Percentiles rank a stretch among this genome's conserved stretches.
Evolutionary conservation across 1,140 invertebrate species (phyloP).

Genomic region (Neodiprion lecontei): DNA sequence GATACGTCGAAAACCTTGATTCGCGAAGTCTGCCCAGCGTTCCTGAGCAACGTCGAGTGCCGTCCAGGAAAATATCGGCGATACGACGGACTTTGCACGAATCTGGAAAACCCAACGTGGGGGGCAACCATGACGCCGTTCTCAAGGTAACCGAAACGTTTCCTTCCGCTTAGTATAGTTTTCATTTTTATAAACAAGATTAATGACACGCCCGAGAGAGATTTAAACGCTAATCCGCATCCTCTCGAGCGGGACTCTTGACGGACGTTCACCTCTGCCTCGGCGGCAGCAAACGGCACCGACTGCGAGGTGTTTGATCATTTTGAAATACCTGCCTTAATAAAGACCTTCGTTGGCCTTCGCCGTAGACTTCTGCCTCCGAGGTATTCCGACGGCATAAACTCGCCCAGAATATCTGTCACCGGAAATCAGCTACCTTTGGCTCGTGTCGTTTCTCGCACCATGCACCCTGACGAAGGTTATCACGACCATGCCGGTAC

Average conservation of each 20-base stretch:
- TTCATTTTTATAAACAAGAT: no score
- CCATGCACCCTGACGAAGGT: constrained; percentile 90
- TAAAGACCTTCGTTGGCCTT: background rate
- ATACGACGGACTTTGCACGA: constrained; percentile 92
- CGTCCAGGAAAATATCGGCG: constrained; percentile 88
- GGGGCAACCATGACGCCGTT: constrained; percentile 86
- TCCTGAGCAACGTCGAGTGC: constrained; percentile 86
- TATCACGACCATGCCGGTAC: constrained; percentile 94
- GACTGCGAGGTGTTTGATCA: no score
- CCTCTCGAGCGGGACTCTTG: background rate
- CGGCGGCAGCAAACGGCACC: no score
- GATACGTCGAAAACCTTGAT: constrained; percentile 90
- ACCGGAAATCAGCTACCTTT: constrained; percentile 79
- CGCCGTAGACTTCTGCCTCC: constrained; percentile 74
- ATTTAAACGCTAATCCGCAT: background rate
- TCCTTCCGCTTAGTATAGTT: no score
- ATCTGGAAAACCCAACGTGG: constrained; percentile 89
- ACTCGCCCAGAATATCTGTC: constrained; percentile 78
- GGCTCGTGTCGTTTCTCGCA: constrained; percentile 84
- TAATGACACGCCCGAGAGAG: background rate
- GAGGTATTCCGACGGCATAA: constrained; percentile 81
- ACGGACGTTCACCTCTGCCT: no score
- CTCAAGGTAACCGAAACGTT: constrained; percentile 66
- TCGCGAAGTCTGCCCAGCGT: constrained; percentile 85
- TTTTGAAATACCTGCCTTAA: constrained; percentile 1